These are phyloP conservation scores for Magallana angulata DNA, from an alignment of 1,140 invertebrate genomes.

Conservation along the genomic window DNA sequence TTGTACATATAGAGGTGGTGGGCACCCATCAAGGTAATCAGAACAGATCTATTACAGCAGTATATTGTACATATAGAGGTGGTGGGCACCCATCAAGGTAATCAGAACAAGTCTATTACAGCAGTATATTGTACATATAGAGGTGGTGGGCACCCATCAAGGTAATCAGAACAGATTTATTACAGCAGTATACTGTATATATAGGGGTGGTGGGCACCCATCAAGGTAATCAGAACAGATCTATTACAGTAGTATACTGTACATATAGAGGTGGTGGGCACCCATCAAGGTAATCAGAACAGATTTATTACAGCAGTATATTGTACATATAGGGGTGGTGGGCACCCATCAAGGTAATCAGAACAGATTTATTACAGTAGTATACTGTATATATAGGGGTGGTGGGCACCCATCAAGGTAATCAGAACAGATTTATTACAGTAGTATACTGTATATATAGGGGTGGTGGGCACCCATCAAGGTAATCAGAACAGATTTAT, in stretches of 20 bases:
- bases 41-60: neutral
- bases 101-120: neutral
- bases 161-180: neutral
- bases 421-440: neutral
- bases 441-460: neutral
- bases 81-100: neutral
- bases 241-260: neutral
- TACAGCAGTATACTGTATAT: too few relatives aligned
- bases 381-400: too few relatives aligned
- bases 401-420: too few relatives aligned
- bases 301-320: neutral
- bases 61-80: neutral
- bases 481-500: neutral
- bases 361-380: too few relatives aligned
- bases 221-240: slow-evolving; percentile 81
- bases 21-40: slow-evolving; percentile 88
- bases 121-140: neutral
- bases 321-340: neutral
- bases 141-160: too few relatives aligned
- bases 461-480: neutral
- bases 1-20: slow-evolving; percentile 80
- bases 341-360: too few relatives aligned
- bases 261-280: neutral
- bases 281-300: neutral
- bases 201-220: slow-evolving; percentile 87